Conservation (phyloP, 2,797 vertebrate species). For the Oreochromis grahami region DNA sequence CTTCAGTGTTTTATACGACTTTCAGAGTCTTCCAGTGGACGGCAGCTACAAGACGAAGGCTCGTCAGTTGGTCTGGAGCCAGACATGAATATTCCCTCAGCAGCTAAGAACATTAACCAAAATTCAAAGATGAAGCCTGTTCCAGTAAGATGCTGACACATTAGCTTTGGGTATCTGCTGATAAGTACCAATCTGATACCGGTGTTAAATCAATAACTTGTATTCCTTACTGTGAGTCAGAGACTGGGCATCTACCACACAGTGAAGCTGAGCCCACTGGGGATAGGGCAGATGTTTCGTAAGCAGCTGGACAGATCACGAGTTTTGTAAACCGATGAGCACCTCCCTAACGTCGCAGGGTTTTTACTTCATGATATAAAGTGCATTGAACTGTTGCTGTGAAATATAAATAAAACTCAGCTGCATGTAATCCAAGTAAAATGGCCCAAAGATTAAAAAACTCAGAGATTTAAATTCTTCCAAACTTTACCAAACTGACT, state of each 20-base stretch:
- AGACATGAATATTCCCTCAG: background rate
- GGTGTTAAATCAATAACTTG: background rate
- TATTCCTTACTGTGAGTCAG: background rate
- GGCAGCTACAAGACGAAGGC: background rate
- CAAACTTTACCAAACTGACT: background rate
- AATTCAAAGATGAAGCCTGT: background rate
- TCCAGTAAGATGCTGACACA: background rate
- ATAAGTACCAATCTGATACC: background rate
- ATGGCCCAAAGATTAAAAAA: accelerated
- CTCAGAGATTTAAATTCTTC: background rate
- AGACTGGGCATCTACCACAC: too few species aligned
- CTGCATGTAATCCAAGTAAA: background rate
- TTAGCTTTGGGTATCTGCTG: background rate
- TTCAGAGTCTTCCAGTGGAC: background rate
- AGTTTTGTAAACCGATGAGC: background rate
- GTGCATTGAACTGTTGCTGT: background rate
- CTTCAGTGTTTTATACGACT: background rate
- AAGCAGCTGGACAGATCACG: accelerated
- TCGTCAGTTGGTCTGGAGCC: background rate
- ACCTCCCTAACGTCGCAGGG: accelerated
- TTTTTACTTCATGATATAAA: background rate
- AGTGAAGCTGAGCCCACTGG: background rate
- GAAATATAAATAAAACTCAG: background rate
- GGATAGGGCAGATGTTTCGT: background rate
- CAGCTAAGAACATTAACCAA: background rate